Percentiles rank a stretch among this genome's conserved stretches.
phyloP scores from a whole-genome alignment of 37 sponge, comb jelly and placozoan species.

The Spongilla lacustris region DNA sequence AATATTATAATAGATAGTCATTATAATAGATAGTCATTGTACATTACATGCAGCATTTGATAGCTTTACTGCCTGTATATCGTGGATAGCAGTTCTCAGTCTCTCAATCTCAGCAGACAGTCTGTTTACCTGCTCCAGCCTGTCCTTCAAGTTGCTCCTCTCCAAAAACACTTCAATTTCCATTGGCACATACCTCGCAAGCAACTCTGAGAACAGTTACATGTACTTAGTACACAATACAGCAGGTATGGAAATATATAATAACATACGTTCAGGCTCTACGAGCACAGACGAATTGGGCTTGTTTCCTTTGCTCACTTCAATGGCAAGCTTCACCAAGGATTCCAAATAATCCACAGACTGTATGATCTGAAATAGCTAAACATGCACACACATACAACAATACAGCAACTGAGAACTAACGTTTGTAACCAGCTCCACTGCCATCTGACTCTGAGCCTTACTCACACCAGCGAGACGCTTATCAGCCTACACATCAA shows the following conservation, averaged over 20 bases:
- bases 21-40: too few relatives aligned
- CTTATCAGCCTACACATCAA: too few relatives aligned
- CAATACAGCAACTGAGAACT: background rate
- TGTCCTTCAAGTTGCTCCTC: background rate
- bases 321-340: conserved; percentile 23
- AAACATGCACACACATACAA: background rate
- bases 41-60: conserved; percentile 35
- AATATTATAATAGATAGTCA: too few relatives aligned
- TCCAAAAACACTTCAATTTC: background rate
- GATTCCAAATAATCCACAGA: conserved; percentile 48
- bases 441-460: too few relatives aligned
- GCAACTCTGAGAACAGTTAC: background rate
- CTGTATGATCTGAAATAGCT: conserved; percentile 8
- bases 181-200: background rate
- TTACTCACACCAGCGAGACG: too few relatives aligned
- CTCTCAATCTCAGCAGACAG: conserved; percentile 28
- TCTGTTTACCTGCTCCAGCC: conserved; percentile 16
- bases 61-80: conserved; percentile 41
- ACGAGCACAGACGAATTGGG: conserved; percentile 18
- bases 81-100: conserved; percentile 28
- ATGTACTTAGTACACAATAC: background rate
- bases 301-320: conserved; percentile 19
- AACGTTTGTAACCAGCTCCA: too few relatives aligned
- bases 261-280: conserved; percentile 13
- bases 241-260: background rate